Evolutionary conservation across 2,888 invertebrate species (phyloP).

Genomic region (Cephus pulcher): DNA sequence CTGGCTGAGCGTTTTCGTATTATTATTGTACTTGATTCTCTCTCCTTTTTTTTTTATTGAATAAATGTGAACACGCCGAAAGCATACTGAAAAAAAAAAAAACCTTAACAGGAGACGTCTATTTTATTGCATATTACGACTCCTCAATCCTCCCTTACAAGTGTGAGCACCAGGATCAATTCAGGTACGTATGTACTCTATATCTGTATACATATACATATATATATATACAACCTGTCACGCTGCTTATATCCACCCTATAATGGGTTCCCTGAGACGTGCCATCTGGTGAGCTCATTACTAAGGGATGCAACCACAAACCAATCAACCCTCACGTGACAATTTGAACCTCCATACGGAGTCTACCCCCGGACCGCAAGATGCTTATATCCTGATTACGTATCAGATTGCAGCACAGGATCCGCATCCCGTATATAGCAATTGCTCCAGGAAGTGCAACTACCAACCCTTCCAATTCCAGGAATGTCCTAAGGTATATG

Average conservation of each 20-base stretch:
- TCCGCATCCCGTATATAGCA: not conserved
- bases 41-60: constrained; percentile 54
- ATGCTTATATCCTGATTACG: constrained; percentile 52
- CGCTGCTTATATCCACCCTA: constrained; percentile 52
- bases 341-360: constrained; percentile 40
- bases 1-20: constrained; percentile 53
- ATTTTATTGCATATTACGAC: no score
- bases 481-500: not conserved
- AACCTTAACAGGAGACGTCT: not conserved
- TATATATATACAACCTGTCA: constrained; percentile 2
- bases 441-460: not conserved
- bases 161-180: not conserved
- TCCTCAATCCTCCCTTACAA: not conserved
- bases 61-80: constrained; percentile 66
- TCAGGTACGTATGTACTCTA: not conserved
- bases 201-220: not conserved
- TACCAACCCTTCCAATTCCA: not conserved
- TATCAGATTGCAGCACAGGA: constrained; percentile 31
- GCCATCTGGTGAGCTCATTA: constrained; percentile 65
- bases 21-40: constrained; percentile 63
- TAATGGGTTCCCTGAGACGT: constrained; percentile 64
- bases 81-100: constrained; percentile 22
- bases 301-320: constrained; percentile 64
- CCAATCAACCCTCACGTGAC: constrained; percentile 58
- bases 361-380: constrained; percentile 54